phyloP scores from a whole-genome alignment of 2,888 invertebrate genomes.

The Nomada fucata region DNA sequence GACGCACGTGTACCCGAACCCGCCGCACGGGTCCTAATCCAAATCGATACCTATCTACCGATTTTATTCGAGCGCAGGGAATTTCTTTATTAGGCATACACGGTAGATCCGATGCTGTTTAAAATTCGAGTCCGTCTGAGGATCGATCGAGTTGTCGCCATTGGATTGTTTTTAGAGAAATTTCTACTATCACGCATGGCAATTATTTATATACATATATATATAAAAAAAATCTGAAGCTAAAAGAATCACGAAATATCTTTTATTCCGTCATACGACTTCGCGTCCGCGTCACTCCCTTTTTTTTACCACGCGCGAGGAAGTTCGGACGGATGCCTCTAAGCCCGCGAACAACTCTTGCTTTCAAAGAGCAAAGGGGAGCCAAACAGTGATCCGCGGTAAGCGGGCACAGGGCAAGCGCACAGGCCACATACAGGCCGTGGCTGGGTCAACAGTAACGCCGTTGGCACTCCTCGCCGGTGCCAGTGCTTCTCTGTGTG shows the following conservation, averaged over 20 bases:
- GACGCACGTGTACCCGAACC: slow-evolving; percentile 37
- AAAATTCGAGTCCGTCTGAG: neutral
- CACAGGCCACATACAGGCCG: slow-evolving; percentile 68
- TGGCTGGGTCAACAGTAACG: slow-evolving; percentile 82
- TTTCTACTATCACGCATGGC: too few relatives aligned
- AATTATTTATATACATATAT: too few relatives aligned
- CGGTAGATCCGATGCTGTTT: neutral
- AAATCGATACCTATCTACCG: slow-evolving; percentile 17
- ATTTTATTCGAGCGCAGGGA: neutral
- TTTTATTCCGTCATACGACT: neutral
- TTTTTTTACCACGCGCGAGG: slow-evolving; percentile 47
- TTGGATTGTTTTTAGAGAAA: too few relatives aligned
- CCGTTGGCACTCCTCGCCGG: slow-evolving; percentile 82
- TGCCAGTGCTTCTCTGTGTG: slow-evolving; percentile 71
- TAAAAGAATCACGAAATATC: neutral
- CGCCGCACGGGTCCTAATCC: slow-evolving; percentile 33
- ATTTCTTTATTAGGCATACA: neutral
- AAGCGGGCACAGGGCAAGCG: slow-evolving; percentile 68
- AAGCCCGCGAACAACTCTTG: slow-evolving; percentile 73
- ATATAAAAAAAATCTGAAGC: neutral
- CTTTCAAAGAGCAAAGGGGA: slow-evolving; percentile 74
- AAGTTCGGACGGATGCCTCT: slow-evolving; percentile 42
- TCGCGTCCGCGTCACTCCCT: neutral
- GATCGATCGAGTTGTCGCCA: too few relatives aligned
- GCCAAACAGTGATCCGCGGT: slow-evolving; percentile 64